Conservation (phyloP, 2,888 invertebrate genomes). For the Xiphydria camelus region DNA sequence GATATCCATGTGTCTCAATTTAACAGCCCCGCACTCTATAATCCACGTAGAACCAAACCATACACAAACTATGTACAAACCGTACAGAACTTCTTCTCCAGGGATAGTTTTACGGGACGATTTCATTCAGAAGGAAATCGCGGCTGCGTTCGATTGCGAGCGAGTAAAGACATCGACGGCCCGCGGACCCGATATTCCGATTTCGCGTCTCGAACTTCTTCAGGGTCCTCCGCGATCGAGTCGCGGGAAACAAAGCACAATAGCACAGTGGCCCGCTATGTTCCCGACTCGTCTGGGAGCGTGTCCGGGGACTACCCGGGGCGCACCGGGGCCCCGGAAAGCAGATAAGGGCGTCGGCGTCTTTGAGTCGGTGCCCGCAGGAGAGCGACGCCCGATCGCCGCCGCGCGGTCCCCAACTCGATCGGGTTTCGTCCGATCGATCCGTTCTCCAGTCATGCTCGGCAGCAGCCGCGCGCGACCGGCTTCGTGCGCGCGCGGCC, state of each 20-base stretch:
- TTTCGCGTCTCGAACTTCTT: background rate
- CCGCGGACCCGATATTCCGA: background rate
- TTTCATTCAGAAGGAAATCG: too few species aligned
- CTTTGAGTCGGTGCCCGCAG: slow-evolving; percentile 45
- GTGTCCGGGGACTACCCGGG: slow-evolving; percentile 42
- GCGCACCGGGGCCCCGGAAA: slow-evolving; percentile 36
- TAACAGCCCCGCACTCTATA: too few species aligned
- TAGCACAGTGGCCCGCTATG: slow-evolving; percentile 45
- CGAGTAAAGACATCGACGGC: too few species aligned
- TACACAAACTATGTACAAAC: too few species aligned
- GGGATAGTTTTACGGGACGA: too few species aligned
- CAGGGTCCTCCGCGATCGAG: background rate
- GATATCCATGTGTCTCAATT: too few species aligned
- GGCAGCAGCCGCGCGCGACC: slow-evolving; percentile 10
- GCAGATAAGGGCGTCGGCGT: slow-evolving; percentile 51
- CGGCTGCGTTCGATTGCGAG: too few species aligned
- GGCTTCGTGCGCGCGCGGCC: too few species aligned
- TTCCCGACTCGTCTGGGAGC: slow-evolving; percentile 19
- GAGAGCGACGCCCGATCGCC: slow-evolving; percentile 31
- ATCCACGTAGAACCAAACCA: too few species aligned
- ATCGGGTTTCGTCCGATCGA: slow-evolving; percentile 36
- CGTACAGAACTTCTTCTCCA: too few species aligned
- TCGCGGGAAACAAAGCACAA: slow-evolving; percentile 43
- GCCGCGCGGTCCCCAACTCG: slow-evolving; percentile 27
- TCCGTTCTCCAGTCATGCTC: slow-evolving; percentile 15